A percentile compares a stretch with the other conserved stretches of the same genome.
These are phyloP conservation scores for Panzeria rudis DNA, from an alignment of 2,888 invertebrate species.

Conservation along the genomic window DNA sequence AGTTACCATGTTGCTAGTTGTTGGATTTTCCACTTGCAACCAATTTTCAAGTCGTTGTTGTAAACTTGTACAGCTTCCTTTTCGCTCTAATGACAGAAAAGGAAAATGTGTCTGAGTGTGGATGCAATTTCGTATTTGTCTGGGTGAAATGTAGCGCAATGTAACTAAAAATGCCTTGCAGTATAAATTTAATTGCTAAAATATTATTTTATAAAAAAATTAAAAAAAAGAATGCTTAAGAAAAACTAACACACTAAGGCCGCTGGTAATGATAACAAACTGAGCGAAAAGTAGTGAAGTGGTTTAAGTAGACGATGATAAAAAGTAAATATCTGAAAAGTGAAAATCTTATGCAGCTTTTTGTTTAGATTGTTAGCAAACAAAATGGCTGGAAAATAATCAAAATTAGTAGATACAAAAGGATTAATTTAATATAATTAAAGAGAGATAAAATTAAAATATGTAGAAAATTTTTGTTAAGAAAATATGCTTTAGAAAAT, in stretches of 20 bases:
- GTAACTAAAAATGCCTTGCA: slow-evolving; percentile 56
- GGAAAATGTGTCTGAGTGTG: slow-evolving; percentile 7
- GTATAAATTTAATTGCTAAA: slow-evolving; percentile 71
- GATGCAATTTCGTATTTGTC: slow-evolving; percentile 12
- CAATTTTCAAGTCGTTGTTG: slow-evolving; percentile 13
- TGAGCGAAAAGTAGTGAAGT: slow-evolving; percentile 25
- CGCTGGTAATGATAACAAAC: slow-evolving; percentile 32
- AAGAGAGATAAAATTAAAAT: not conserved
- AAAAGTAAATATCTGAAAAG: slow-evolving; percentile 65
- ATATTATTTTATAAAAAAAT: slow-evolving; percentile 56
- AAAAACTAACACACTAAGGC: slow-evolving; percentile 28
- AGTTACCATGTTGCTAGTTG: slow-evolving; percentile 25
- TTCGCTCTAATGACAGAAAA: slow-evolving; percentile 5
- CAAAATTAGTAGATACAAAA: not conserved
- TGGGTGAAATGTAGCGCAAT: slow-evolving; percentile 65
- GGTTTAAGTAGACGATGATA: slow-evolving; percentile 53
- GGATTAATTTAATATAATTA: slow-evolving; percentile 15
- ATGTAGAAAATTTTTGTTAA: not conserved
- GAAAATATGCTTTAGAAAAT: not conserved
- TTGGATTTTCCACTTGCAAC: slow-evolving; percentile 8
- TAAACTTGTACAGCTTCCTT: not conserved
- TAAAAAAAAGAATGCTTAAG: slow-evolving; percentile 14
- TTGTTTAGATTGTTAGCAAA: slow-evolving; percentile 18
- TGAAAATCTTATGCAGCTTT: slow-evolving; percentile 40
- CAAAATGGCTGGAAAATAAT: not conserved